Base-by-base conservation (phyloP, 1,140 invertebrate genomes). In the Panulirus ornatus region DNA sequence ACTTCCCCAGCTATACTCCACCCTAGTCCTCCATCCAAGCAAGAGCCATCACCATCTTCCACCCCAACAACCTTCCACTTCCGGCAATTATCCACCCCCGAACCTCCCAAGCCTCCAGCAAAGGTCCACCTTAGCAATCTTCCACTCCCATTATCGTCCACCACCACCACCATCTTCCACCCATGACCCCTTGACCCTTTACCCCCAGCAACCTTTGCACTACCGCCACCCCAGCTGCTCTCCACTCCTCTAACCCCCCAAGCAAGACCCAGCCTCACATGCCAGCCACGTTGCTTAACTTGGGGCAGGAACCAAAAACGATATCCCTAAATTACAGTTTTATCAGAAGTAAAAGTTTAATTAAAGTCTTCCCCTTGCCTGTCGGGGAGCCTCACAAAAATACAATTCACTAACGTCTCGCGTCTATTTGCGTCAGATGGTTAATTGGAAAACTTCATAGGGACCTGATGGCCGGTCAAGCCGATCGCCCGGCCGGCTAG, bases 261-360 rank as follows among this genome's bases (percentile, higher is more conserved):
- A 30, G 30, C 2, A n/a, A n/a, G n/a, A 1, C 27, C 14, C 58
- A 27, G 5, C 0, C n/a, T 66, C 0, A 6, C 6, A 66, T 66
- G n/a, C 58, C 58, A 6, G 5, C n/a, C 58, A 66, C n/a, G n/a
- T 27, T 66, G 51, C n/a, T 66, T 27, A 66, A 66, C 58, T 22
- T 19, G 54, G 3, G n/a, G 3, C 0, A 3, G 58, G n/a, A n/a
- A n/a, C n/a, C 58, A 66, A 66, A 66, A 66, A 27, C n/a, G 58
- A 27, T 30, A 66, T 30, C 58, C n/a, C 58, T 66, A 66, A 66
- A 30, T 54, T 54, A 66, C n/a, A 66, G 58, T 66, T 27, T 66
- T 66, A 66, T 66, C n/a, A 27, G 30, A 19, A 66, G 58, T 30
- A 27, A 66, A 66, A 66, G 58, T 30, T 66, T n/a, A 66, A 66